These are phyloP conservation scores for Periplaneta americana DNA, from an alignment of 1,140 invertebrate genomes.

Conservation along the genomic window DNA sequence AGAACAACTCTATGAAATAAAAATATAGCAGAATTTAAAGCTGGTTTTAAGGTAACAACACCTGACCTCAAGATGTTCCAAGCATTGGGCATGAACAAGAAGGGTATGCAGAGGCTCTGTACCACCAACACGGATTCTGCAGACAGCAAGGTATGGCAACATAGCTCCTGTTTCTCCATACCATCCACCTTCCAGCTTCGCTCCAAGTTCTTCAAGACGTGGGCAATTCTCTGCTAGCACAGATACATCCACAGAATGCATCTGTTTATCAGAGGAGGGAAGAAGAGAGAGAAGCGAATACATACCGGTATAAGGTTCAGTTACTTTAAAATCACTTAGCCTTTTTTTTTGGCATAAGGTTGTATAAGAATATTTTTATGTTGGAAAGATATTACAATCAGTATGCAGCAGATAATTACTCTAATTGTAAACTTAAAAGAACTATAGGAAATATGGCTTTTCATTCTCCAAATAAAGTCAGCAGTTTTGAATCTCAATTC, in stretches of 20 bases:
- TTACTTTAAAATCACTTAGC: not conserved
- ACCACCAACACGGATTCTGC: slow-evolving; percentile 3
- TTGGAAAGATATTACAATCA: too few relatives aligned
- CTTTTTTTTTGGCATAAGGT: too few relatives aligned
- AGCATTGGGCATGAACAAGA: not conserved
- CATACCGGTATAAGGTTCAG: not conserved
- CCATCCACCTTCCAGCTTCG: slow-evolving; percentile 7
- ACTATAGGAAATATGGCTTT: too few relatives aligned
- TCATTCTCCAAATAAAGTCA: too few relatives aligned
- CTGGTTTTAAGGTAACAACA: too few relatives aligned
- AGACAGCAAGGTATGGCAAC: not conserved
- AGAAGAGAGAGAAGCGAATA: not conserved
- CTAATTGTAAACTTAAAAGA: too few relatives aligned
- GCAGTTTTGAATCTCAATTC: too few relatives aligned
- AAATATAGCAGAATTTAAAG: too few relatives aligned
- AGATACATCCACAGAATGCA: slow-evolving; percentile 5
- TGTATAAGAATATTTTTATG: too few relatives aligned
- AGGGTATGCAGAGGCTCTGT: not conserved
- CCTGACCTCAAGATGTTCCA: slow-evolving; percentile 7
- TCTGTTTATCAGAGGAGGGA: not conserved
- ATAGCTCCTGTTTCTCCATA: not conserved
- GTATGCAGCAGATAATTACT: too few relatives aligned
- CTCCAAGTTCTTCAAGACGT: slow-evolving; percentile 6
- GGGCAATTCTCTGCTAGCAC: slow-evolving; percentile 11
- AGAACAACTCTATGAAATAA: too few relatives aligned